Evolutionary conservation across 2,888 invertebrate genomes (phyloP).

Genomic region (Altica lythri): DNA sequence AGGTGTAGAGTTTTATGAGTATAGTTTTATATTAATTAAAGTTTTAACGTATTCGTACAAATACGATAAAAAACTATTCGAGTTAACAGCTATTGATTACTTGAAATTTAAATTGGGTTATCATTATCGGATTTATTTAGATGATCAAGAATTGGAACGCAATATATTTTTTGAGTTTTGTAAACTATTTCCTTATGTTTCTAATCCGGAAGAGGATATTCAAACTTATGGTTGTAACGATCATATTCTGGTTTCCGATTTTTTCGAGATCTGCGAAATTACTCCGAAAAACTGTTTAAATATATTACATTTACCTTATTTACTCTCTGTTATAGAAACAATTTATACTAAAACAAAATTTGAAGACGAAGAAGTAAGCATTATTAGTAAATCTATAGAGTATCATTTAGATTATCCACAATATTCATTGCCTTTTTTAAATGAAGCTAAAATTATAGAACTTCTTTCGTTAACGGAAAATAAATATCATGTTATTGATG

Average conservation of each 20-base stretch:
- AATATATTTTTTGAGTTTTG: conserved; percentile 11
- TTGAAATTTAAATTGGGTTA: neutral
- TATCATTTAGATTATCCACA: conserved; percentile 4
- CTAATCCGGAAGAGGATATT: neutral
- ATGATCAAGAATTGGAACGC: conserved; percentile 4
- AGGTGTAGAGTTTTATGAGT: conserved; percentile 3
- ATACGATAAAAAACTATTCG: conserved; percentile 7
- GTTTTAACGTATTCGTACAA: conserved; percentile 4
- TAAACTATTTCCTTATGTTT: neutral
- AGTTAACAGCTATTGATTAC: neutral
- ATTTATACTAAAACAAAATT: neutral
- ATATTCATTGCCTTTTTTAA: conserved; percentile 8
- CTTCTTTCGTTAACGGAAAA: neutral
- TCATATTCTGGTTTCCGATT: neutral
- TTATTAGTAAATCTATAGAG: neutral
- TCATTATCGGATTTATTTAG: neutral
- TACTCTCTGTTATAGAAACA: conserved; percentile 3
- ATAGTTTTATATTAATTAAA: neutral
- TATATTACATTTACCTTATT: conserved; percentile 10
- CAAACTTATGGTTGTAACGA: neutral
- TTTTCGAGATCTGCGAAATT: neutral
- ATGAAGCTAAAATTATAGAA: neutral
- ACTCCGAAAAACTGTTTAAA: conserved; percentile 12
- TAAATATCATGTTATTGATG: neutral
- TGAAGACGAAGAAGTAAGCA: neutral